phyloP scores from a whole-genome alignment of 2,797 vertebrate genomes.

The Neosilurus hyrtlii region DNA sequence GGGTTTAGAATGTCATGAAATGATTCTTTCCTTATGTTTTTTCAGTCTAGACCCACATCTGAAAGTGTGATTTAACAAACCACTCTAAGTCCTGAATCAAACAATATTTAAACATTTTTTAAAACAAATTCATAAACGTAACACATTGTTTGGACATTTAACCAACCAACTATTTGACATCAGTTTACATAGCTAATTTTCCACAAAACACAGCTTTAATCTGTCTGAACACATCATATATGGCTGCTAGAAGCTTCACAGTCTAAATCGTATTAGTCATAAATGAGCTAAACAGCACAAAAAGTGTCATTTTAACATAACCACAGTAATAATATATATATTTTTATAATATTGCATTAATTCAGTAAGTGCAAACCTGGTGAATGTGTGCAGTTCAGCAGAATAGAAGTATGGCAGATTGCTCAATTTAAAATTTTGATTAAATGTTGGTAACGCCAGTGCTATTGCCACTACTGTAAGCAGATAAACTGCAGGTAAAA shows the following conservation, averaged over 20 bases:
- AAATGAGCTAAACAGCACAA: slow-evolving; percentile 72
- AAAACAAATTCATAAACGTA: slow-evolving; percentile 7
- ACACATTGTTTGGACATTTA: neutral
- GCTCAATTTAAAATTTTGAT: neutral
- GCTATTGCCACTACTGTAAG: neutral
- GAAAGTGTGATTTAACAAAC: slow-evolving; percentile 8
- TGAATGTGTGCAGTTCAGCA: neutral
- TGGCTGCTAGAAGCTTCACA: neutral
- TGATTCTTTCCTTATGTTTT: neutral
- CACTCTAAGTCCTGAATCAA: neutral
- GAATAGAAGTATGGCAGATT: neutral
- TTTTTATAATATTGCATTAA: neutral
- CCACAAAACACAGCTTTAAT: slow-evolving; percentile 63
- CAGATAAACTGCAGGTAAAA: neutral
- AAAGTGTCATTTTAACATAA: slow-evolving; percentile 55
- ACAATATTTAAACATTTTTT: neutral
- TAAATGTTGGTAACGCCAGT: neutral
- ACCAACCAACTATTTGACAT: slow-evolving; percentile 8
- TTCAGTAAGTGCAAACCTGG: neutral
- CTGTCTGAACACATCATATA: neutral
- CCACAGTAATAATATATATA: neutral
- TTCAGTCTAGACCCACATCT: neutral
- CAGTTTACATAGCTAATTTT: slow-evolving; percentile 62
- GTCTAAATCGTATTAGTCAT: slow-evolving; percentile 34
- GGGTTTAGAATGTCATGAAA: slow-evolving; percentile 12